Percentiles rank a stretch among this genome's conserved stretches.
These are phyloP conservation scores for Salvelinus fontinalis DNA, from an alignment of 2,113 vertebrate genomes.

Conservation along the genomic window DNA sequence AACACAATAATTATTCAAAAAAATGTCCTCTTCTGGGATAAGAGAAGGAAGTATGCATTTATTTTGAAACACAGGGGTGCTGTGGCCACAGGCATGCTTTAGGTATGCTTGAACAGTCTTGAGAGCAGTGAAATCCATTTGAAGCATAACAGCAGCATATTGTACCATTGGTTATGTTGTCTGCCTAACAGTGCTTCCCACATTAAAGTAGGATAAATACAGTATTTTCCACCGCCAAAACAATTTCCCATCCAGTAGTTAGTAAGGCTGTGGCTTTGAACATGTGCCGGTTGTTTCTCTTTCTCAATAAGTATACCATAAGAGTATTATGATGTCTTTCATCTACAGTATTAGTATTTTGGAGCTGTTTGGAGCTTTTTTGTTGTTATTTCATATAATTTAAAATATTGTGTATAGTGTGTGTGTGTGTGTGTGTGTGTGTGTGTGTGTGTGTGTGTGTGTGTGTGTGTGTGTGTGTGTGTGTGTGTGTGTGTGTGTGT, in stretches of 20 bases:
- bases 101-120: background rate
- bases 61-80: background rate
- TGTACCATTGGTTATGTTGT: background rate
- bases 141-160: background rate
- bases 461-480: too few relatives aligned
- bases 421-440: background rate
- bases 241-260: background rate
- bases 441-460: background rate
- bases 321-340: too few relatives aligned
- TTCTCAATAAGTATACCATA: too few relatives aligned
- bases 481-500: background rate
- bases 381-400: too few relatives aligned
- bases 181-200: too few relatives aligned
- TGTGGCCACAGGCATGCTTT: background rate
- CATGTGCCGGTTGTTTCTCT: too few relatives aligned
- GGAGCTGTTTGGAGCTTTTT: too few relatives aligned
- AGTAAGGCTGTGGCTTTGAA: too few relatives aligned
- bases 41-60: background rate
- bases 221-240: background rate
- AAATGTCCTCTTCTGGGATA: background rate
- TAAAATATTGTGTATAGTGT: background rate
- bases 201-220: background rate
- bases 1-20: too few relatives aligned
- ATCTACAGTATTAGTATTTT: too few relatives aligned
- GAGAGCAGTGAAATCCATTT: background rate